These are phyloP conservation scores for Ctenoplectra terminalis DNA, from an alignment of 1,140 invertebrate genomes.

Conservation along the genomic window DNA sequence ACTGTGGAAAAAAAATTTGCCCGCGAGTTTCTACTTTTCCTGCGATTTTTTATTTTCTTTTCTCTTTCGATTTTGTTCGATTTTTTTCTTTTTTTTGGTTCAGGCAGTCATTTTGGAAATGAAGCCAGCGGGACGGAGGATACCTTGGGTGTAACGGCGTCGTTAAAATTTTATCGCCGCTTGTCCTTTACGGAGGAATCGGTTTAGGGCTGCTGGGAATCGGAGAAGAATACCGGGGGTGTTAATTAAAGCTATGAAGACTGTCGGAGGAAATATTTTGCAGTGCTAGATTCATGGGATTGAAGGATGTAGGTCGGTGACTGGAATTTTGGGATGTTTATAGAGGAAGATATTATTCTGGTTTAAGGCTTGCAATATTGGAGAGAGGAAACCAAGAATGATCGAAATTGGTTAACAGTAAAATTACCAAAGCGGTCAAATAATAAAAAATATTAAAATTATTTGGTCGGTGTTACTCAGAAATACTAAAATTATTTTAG, in stretches of 20 bases:
- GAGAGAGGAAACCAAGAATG: no score
- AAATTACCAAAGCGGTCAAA: no score
- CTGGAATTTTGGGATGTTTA: no score
- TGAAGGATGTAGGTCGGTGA: no score
- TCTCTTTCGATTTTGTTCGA: no score
- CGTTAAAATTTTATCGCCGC: slow-evolving; percentile 17
- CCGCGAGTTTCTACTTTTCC: not conserved
- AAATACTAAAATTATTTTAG: no score
- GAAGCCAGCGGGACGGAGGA: not conserved
- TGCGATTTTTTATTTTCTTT: no score
- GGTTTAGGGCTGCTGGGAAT: not conserved
- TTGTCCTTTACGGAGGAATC: slow-evolving; percentile 17
- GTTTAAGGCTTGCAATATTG: no score
- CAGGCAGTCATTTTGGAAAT: slow-evolving; percentile 28
- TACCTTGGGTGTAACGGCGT: not conserved
- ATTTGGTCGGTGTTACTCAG: no score
- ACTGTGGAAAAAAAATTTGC: slow-evolving; percentile 43
- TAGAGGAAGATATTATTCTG: no score
- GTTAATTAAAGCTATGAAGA: not conserved
- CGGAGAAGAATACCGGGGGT: not conserved
- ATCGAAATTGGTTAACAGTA: no score
- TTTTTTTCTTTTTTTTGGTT: not conserved
- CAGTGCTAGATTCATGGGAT: not conserved
- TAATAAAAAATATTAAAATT: no score
- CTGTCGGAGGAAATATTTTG: not conserved